Evolutionary conservation across 1,140 invertebrate species (phyloP).

Genomic region (Campoletis sonorensis): DNA sequence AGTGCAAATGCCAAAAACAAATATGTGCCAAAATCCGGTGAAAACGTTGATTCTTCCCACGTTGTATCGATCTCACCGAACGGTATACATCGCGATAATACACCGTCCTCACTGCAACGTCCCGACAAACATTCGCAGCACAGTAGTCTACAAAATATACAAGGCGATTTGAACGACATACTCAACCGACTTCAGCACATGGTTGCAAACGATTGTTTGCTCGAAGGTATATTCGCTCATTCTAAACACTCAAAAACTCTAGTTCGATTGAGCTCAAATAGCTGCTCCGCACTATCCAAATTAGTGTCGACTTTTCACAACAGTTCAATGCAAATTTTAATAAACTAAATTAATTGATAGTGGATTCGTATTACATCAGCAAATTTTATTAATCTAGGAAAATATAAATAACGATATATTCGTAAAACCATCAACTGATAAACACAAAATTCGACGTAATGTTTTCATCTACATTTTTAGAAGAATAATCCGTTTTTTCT

Average conservation of each 20-base stretch:
- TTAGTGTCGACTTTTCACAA: too few species aligned
- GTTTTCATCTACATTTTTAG: too few species aligned
- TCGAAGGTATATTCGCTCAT: slow-evolving; percentile 69
- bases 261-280: too few species aligned
- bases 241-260: not conserved
- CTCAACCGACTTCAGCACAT: slow-evolving; percentile 77
- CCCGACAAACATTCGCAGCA: slow-evolving; percentile 73
- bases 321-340: too few species aligned
- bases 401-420: too few species aligned
- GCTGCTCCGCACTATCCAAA: too few species aligned
- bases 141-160: slow-evolving; percentile 76
- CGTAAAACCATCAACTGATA: too few species aligned
- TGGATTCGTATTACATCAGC: too few species aligned
- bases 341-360: too few species aligned
- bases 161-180: slow-evolving; percentile 77
- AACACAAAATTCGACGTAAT: too few species aligned
- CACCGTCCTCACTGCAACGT: slow-evolving; percentile 69
- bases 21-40: slow-evolving; percentile 58
- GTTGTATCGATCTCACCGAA: slow-evolving; percentile 61
- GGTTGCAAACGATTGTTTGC: slow-evolving; percentile 74
- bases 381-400: too few species aligned
- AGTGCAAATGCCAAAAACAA: slow-evolving; percentile 61
- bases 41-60: slow-evolving; percentile 45
- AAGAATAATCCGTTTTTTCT: too few species aligned
- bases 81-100: slow-evolving; percentile 68